Conservation (phyloP, 2,113 vertebrate species). For the Chlorodrepanis virens region DNA sequence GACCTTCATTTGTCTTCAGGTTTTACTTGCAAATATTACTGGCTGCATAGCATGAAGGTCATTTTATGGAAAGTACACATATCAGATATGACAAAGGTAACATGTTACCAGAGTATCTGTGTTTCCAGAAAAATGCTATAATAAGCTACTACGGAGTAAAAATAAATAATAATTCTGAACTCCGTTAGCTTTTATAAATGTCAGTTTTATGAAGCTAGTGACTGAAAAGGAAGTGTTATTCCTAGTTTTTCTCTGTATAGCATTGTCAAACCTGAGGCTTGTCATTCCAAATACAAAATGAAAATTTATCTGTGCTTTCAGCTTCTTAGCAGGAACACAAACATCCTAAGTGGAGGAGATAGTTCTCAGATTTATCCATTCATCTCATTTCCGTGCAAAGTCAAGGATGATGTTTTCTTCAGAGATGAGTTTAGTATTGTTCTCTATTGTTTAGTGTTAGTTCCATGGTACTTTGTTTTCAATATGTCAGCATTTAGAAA, state of each 20-base stretch:
- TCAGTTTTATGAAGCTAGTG: not conserved
- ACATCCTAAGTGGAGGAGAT: not conserved
- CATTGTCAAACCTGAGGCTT: not conserved
- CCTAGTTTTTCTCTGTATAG: not conserved
- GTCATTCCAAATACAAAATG: not conserved
- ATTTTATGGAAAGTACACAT: conserved; percentile 7
- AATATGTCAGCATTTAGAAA: not conserved
- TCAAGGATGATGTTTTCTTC: not conserved
- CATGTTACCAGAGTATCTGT: not conserved
- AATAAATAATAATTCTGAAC: not conserved
- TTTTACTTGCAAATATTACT: conserved; percentile 39
- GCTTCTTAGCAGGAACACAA: not conserved
- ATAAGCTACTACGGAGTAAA: not conserved
- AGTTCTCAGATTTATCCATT: not conserved
- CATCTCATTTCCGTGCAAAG: not conserved
- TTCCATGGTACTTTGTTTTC: not conserved
- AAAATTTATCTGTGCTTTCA: not conserved
- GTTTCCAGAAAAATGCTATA: not conserved
- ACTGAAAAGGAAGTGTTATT: not conserved
- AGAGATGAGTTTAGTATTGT: not conserved
- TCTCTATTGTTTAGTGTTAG: not conserved
- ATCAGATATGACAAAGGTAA: conserved; percentile 25
- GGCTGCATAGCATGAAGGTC: conserved; percentile 28
- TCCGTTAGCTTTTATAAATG: not conserved
- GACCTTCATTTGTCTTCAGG: conserved; percentile 42